Percentiles rank a stretch among this genome's conserved stretches.
phyloP scores from a whole-genome alignment of 1,140 invertebrate species.

The Drosophila tani region DNA sequence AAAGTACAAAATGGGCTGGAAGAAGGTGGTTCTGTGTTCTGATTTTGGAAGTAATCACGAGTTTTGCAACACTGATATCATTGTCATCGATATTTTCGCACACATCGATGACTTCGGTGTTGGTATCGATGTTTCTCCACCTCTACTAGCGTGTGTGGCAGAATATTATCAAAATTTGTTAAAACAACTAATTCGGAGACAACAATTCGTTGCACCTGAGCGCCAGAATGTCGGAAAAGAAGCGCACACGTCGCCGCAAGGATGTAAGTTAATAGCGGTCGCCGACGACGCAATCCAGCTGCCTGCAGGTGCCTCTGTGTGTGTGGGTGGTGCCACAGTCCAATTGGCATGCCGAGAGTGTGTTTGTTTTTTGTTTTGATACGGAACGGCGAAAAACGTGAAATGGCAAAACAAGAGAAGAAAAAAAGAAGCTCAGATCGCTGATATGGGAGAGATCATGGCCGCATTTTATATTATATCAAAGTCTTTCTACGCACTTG shows the following conservation, averaged over 20 bases:
- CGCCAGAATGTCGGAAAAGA: constrained; percentile 80
- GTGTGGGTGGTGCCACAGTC: constrained; percentile 39
- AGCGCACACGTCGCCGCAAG: constrained; percentile 81
- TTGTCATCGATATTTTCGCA: not conserved
- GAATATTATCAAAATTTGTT: constrained; percentile 62
- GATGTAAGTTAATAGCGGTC: constrained; percentile 72
- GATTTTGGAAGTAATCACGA: too few relatives aligned
- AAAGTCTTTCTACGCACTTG: not conserved
- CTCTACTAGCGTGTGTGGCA: constrained; percentile 68
- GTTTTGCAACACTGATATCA: not conserved
- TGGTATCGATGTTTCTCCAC: not conserved
- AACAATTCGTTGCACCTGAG: constrained; percentile 16
- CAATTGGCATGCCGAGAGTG: constrained; percentile 56
- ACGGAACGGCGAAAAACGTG: constrained; percentile 10
- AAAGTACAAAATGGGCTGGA: not conserved
- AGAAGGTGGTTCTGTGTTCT: not conserved
- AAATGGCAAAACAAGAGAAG: constrained; percentile 13
- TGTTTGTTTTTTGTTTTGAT: constrained; percentile 69
- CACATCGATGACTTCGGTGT: constrained; percentile 3
- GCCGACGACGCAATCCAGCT: constrained; percentile 9
- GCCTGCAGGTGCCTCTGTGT: not conserved
- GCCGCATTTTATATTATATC: not conserved
- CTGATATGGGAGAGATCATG: constrained; percentile 20
- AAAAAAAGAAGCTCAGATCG: not conserved
- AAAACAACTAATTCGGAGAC: constrained; percentile 40